phyloP scores from a whole-genome alignment of 1,140 invertebrate species.

The Maconellicoccus hirsutus region DNA sequence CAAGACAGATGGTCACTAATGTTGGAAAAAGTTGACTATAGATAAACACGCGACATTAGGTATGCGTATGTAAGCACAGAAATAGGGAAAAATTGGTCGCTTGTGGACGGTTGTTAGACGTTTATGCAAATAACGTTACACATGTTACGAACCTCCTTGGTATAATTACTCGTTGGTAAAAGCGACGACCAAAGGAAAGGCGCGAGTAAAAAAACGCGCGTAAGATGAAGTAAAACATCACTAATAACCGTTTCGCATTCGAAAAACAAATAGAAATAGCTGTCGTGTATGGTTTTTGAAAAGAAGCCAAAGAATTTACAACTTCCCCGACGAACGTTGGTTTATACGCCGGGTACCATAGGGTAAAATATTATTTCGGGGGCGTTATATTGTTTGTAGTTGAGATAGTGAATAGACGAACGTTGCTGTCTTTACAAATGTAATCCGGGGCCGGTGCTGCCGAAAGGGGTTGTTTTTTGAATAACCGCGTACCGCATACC shows the following conservation, averaged over 20 bases:
- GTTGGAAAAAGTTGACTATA: not conserved
- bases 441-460: constrained; percentile 13
- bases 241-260: not conserved
- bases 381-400: constrained; percentile 4
- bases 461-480: constrained; percentile 5
- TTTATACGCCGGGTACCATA: too few relatives aligned
- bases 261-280: constrained; percentile 1
- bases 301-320: constrained; percentile 15
- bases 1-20: not conserved
- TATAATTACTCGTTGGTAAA: too few relatives aligned
- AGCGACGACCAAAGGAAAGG: too few relatives aligned
- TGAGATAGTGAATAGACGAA: not conserved
- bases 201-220: not conserved
- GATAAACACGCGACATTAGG: not conserved
- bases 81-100: not conserved
- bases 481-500: constrained; percentile 10
- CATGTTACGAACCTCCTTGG: too few relatives aligned
- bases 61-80: not conserved
- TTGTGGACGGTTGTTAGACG: not conserved
- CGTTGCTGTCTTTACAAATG: constrained; percentile 6
- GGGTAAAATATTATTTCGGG: constrained; percentile 15
- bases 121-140: not conserved
- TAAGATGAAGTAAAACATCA: not conserved
- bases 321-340: not conserved
- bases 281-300: constrained; percentile 5